A percentile compares a stretch with the other conserved stretches of the same genome.
Evolutionary conservation across 2,888 invertebrate species (phyloP).

Genomic region (Leptopilina syphax): DNA sequence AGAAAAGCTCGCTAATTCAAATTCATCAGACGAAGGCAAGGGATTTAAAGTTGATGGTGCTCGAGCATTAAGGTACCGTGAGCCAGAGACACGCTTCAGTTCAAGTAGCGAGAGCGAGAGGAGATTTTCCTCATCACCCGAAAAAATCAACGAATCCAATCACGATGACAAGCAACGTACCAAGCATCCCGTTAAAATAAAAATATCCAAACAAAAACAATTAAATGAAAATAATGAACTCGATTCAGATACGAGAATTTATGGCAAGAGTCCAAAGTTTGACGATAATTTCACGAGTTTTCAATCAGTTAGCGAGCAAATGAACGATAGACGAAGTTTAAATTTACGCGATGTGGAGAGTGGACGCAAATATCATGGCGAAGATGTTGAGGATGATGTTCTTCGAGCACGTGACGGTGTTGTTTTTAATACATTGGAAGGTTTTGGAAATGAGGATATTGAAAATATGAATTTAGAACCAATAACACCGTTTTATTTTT

Average conservation of each 20-base stretch:
- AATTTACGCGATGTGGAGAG: slow-evolving; percentile 53
- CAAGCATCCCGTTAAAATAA: slow-evolving; percentile 67
- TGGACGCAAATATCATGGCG: slow-evolving; percentile 50
- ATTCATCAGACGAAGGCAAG: slow-evolving; percentile 68
- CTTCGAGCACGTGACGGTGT: slow-evolving; percentile 62
- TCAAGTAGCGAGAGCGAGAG: slow-evolving; percentile 71
- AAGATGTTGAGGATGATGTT: slow-evolving; percentile 65
- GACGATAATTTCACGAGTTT: slow-evolving; percentile 68
- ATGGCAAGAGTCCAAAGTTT: slow-evolving; percentile 75
- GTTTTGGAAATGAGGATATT: slow-evolving; percentile 66
- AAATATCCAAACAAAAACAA: slow-evolving; percentile 71
- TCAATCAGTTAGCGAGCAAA: slow-evolving; percentile 52
- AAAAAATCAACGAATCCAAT: slow-evolving; percentile 65
- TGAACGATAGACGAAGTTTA: slow-evolving; percentile 62
- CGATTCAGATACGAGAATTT: slow-evolving; percentile 70
- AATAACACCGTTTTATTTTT: slow-evolving; percentile 48
- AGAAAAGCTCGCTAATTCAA: slow-evolving; percentile 62
- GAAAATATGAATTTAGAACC: slow-evolving; percentile 51
- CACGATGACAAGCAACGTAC: slow-evolving; percentile 60
- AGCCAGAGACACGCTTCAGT: slow-evolving; percentile 63
- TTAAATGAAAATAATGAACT: slow-evolving; percentile 69
- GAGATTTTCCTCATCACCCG: slow-evolving; percentile 67
- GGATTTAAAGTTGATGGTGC: slow-evolving; percentile 62
- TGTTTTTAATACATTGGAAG: slow-evolving; percentile 73
- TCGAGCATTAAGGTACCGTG: slow-evolving; percentile 56